Conservation (phyloP, 2,113 vertebrate species). For the Lampris megalopsis region DNA sequence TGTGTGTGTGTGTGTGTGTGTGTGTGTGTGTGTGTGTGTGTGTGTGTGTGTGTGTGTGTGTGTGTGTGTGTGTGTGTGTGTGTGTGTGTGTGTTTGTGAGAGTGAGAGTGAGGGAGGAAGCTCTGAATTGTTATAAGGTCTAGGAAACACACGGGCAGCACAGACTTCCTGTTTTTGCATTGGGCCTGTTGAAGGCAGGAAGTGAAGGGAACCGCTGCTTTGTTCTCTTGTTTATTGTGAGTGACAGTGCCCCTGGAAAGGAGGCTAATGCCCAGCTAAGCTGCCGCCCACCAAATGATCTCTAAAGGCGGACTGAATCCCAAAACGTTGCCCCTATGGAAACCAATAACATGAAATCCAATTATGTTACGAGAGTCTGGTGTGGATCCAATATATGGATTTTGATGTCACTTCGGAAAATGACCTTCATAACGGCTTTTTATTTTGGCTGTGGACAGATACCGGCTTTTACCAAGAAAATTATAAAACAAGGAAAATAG, state of each 20-base stretch:
- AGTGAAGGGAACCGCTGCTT: slow-evolving; percentile 59
- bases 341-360: slow-evolving; percentile 60
- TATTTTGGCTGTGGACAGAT: background rate
- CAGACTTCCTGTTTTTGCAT: slow-evolving; percentile 76
- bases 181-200: slow-evolving; percentile 65
- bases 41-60: slow-evolving; percentile 12
- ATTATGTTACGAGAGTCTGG: slow-evolving; percentile 44
- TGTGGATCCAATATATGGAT: slow-evolving; percentile 34
- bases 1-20: slow-evolving; percentile 32
- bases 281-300: slow-evolving; percentile 17
- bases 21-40: slow-evolving; percentile 13
- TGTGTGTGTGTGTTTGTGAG: slow-evolving; percentile 27
- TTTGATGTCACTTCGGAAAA: slow-evolving; percentile 19
- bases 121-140: slow-evolving; percentile 35
- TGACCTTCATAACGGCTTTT: slow-evolving; percentile 30
- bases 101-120: slow-evolving; percentile 23
- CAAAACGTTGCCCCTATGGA: slow-evolving; percentile 24
- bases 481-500: background rate
- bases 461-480: slow-evolving; percentile 10
- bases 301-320: background rate
- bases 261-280: slow-evolving; percentile 35
- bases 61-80: background rate
- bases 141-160: slow-evolving; percentile 65
- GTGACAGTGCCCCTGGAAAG: slow-evolving; percentile 13
- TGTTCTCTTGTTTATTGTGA: slow-evolving; percentile 39